phyloP scores from a whole-genome alignment of 2,113 vertebrate species.

The Ia io region DNA sequence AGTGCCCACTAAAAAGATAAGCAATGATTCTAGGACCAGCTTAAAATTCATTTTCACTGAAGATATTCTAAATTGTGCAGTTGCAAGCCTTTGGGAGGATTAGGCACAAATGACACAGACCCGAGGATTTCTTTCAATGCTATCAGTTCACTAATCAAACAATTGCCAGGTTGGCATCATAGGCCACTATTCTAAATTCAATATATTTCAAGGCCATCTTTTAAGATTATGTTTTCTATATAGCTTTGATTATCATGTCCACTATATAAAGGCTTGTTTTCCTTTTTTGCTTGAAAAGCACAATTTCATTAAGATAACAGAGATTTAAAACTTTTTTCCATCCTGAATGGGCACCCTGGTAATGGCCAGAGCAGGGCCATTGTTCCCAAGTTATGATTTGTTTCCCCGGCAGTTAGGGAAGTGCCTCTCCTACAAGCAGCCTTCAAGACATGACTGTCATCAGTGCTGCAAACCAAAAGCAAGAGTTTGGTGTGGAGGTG shows the following conservation, averaged over 20 bases:
- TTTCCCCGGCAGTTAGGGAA: neutral
- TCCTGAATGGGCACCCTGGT: rapidly evolving
- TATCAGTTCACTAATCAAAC: neutral
- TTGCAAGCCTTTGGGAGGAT: neutral
- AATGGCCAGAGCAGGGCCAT: neutral
- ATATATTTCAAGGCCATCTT: neutral
- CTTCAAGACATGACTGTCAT: neutral
- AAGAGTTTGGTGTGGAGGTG: neutral
- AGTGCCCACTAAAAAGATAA: neutral
- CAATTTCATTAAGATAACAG: neutral
- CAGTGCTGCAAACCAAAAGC: too few species aligned
- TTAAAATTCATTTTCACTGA: neutral
- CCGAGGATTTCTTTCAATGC: too few species aligned
- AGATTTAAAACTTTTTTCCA: neutral
- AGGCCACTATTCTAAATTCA: neutral
- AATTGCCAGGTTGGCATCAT: neutral
- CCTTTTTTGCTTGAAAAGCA: neutral
- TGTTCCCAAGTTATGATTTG: neutral
- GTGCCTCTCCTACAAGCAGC: neutral
- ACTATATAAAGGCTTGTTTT: neutral
- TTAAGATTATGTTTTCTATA: neutral
- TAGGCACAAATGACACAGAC: neutral
- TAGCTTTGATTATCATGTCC: neutral
- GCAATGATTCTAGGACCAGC: too few species aligned
- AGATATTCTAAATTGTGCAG: neutral